Conservation (phyloP, 30 jellyfish, hydroid and myxozoan genomes). For the Cassiopea xamachana region DNA sequence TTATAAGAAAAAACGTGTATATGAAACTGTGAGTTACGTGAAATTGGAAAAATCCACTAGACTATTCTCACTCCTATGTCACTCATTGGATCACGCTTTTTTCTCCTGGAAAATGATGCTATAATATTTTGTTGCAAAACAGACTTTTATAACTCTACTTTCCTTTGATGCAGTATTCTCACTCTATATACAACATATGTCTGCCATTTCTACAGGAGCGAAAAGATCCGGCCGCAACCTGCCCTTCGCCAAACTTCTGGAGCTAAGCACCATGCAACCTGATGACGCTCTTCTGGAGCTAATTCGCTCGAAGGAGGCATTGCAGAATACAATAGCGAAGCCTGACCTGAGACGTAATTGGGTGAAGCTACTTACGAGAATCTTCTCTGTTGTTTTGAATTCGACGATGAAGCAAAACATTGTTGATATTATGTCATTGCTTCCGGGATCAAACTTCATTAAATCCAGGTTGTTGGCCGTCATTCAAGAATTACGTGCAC, state of each 20-base stretch:
- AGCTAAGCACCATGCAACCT: constrained; percentile 15
- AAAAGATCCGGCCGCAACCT: background rate
- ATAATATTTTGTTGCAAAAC: too few species aligned
- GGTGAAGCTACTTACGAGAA: constrained; percentile 17
- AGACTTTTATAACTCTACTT: too few species aligned
- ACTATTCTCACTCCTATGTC: too few species aligned
- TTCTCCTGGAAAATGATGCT: too few species aligned
- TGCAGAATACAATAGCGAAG: background rate
- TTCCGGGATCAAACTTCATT: constrained; percentile 23
- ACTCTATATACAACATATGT: too few species aligned
- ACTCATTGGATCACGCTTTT: too few species aligned
- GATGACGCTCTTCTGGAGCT: constrained; percentile 14
- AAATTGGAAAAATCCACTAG: too few species aligned
- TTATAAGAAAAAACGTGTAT: too few species aligned
- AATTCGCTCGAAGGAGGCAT: background rate
- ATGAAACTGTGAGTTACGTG: too few species aligned
- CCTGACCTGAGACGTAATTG: background rate
- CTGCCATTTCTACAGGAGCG: background rate
- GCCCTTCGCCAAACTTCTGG: background rate
- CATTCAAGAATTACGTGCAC: constrained; percentile 17
- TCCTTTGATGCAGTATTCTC: too few species aligned
- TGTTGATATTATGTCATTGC: constrained; percentile 5
- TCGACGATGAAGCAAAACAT: background rate
- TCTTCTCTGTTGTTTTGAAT: background rate
- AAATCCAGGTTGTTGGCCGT: background rate